Conservation (phyloP, 2,113 vertebrate genomes). For the Pterocles orientalis region DNA sequence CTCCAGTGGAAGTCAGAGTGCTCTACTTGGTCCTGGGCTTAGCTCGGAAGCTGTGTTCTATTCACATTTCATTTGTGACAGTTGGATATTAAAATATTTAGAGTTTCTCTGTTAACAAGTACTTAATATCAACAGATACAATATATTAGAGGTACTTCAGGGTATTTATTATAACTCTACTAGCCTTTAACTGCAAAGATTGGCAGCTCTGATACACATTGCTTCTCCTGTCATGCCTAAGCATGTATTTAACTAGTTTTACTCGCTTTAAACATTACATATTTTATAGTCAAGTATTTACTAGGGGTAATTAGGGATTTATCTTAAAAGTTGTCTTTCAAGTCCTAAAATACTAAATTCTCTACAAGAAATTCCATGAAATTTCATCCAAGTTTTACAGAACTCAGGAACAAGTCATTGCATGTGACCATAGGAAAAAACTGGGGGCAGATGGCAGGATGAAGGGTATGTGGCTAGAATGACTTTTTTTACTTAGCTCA, state of each 20-base stretch:
- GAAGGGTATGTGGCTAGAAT: neutral
- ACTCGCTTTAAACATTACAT: neutral
- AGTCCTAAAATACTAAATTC: neutral
- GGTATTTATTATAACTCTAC: neutral
- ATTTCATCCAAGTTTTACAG: neutral
- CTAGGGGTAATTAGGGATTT: neutral
- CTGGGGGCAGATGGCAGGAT: neutral
- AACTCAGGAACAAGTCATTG: neutral
- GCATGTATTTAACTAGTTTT: neutral
- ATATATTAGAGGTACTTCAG: neutral
- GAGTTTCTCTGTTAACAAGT: neutral
- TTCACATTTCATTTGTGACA: neutral
- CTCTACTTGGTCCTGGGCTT: neutral
- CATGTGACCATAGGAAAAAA: neutral
- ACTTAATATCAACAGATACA: neutral
- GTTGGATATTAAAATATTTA: neutral
- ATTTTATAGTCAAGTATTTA: neutral
- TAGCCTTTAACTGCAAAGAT: neutral
- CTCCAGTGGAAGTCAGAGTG: neutral
- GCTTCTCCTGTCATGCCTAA: neutral
- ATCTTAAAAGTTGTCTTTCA: neutral
- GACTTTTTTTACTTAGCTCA: neutral
- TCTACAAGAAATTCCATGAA: neutral
- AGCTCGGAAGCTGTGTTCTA: neutral
- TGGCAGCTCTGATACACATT: neutral